These are phyloP conservation scores for Drosophila eohydei DNA, from an alignment of 2,888 invertebrate species.

Conservation along the genomic window DNA sequence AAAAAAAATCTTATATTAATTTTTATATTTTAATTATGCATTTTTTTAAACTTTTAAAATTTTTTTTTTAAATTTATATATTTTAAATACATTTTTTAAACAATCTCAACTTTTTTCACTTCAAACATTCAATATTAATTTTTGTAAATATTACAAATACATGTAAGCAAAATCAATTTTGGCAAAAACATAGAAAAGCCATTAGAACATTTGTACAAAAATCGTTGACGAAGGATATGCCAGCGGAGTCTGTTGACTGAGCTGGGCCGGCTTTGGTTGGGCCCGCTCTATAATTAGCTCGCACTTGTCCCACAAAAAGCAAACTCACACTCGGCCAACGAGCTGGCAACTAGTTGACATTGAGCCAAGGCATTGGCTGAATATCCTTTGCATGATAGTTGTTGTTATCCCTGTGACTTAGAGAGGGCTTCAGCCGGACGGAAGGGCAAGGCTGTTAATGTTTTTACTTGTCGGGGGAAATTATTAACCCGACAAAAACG, in stretches of 20 bases:
- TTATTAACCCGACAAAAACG: constrained; percentile 78
- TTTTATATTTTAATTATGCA: too few species aligned
- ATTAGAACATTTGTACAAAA: constrained; percentile 49
- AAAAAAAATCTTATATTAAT: too few species aligned
- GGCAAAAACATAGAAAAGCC: constrained; percentile 74
- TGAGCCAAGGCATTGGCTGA: constrained; percentile 36
- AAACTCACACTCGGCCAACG: constrained; percentile 4
- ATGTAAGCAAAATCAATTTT: constrained; percentile 20
- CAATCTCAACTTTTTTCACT: not conserved
- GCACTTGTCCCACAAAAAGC: constrained; percentile 56
- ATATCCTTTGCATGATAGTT: constrained; percentile 51
- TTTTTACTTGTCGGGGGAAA: constrained; percentile 47
- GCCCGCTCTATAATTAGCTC: constrained; percentile 71
- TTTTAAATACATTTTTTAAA: not conserved
- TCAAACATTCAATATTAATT: not conserved
- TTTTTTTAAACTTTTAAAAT: not conserved
- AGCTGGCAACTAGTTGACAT: constrained; percentile 32
- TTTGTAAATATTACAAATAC: constrained; percentile 5
- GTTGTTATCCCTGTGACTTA: constrained; percentile 54
- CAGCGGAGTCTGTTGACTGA: not conserved
- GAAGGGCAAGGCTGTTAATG: constrained; percentile 56
- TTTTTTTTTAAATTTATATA: not conserved
- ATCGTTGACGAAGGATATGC: constrained; percentile 55
- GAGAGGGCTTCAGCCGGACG: constrained; percentile 15
- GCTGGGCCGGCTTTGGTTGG: constrained; percentile 4